Conservation (phyloP, 2,113 vertebrate species). For the Pardalotus punctatus region DNA sequence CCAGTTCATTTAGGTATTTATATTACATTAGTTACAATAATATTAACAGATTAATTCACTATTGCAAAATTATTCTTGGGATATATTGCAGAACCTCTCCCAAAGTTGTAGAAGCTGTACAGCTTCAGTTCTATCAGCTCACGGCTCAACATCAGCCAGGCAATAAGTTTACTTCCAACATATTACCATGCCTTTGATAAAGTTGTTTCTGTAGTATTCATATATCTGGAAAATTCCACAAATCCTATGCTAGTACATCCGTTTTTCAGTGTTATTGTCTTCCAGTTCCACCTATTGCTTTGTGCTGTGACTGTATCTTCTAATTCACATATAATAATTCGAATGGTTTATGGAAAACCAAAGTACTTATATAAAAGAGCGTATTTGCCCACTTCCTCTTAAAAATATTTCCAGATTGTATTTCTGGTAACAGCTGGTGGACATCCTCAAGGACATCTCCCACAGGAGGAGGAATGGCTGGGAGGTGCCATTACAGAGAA, state of each 20-base stretch:
- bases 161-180: neutral
- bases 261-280: neutral
- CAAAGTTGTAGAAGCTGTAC: neutral
- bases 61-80: neutral
- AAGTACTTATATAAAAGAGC: neutral
- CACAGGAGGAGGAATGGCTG: neutral
- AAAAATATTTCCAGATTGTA: neutral
- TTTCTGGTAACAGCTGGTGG: neutral
- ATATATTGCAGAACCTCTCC: neutral
- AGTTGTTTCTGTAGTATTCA: neutral
- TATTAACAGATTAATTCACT: neutral
- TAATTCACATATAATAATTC: neutral
- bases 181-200: neutral
- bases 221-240: neutral
- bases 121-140: neutral
- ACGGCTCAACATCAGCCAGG: neutral
- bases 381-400: neutral
- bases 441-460: neutral
- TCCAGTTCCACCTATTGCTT: neutral
- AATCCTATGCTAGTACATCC: fast-evolving
- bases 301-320: neutral
- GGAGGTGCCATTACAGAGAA: neutral
- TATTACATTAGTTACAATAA: neutral
- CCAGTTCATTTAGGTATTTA: neutral
- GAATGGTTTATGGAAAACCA: neutral